Percentiles rank a stretch among this genome's conserved stretches.
Conservation (phyloP, 2,797 vertebrate species). For the Myiothlypis chrysogaster region DNA sequence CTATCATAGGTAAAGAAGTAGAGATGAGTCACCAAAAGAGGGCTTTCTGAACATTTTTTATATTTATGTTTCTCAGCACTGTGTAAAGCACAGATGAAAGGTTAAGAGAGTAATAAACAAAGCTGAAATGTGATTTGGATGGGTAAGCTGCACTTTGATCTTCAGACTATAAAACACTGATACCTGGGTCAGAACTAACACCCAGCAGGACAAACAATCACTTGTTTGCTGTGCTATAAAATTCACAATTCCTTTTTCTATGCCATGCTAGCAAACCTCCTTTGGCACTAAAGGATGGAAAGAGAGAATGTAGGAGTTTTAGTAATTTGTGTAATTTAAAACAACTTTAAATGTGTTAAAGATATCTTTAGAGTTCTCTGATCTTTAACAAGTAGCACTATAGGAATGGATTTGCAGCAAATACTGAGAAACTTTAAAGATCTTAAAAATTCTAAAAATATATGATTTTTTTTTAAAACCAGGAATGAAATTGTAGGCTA, state of each 20-base stretch:
- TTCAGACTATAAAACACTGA: background rate
- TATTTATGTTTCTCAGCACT: constrained; percentile 8
- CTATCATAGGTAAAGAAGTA: background rate
- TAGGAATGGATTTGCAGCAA: background rate
- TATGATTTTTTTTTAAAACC: background rate
- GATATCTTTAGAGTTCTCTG: background rate
- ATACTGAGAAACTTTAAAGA: background rate
- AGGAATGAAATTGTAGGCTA: background rate
- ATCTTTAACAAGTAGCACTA: background rate
- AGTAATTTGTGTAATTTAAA: background rate
- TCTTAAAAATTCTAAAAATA: background rate
- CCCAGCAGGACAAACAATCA: background rate
- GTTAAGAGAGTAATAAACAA: constrained; percentile 40
- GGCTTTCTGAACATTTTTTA: background rate
- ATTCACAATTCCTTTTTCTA: background rate
- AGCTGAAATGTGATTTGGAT: constrained; percentile 23
- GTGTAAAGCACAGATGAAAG: constrained; percentile 38
- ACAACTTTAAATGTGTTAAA: background rate
- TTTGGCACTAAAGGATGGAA: background rate
- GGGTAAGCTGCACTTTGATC: constrained; percentile 24
- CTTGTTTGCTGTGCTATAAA: background rate
- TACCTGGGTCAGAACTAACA: background rate
- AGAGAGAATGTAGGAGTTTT: background rate
- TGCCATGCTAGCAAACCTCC: background rate
- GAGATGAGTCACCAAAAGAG: background rate